Evolutionary conservation across 2,113 vertebrate genomes (phyloP).

Genomic region (Aptenodytes forsteri): DNA sequence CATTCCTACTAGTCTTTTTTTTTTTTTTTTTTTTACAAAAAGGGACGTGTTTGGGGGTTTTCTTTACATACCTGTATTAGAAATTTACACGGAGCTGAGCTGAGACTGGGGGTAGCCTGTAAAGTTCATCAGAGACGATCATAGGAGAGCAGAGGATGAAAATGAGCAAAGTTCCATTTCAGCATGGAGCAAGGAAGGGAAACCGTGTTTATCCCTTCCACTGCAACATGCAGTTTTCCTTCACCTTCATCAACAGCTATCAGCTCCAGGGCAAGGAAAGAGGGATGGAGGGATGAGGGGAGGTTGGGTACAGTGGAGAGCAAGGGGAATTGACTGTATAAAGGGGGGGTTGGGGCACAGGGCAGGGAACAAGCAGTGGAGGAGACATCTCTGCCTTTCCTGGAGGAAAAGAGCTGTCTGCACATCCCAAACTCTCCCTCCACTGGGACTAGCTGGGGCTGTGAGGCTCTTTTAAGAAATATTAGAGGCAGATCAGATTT

Average conservation of each 20-base stretch:
- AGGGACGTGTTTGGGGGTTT: fast-evolving
- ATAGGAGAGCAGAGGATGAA: not conserved
- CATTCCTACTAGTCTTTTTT: not conserved
- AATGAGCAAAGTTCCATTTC: not conserved
- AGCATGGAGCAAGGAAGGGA: not conserved
- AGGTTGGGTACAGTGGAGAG: not conserved
- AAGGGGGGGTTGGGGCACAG: not conserved
- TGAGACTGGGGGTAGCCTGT: not conserved
- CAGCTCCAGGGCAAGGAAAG: not conserved
- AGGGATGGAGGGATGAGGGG: not conserved
- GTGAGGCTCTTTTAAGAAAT: not conserved
- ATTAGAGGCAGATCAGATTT: not conserved
- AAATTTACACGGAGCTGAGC: not conserved
- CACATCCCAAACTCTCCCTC: not conserved
- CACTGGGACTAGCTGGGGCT: not conserved
- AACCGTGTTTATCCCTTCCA: not conserved
- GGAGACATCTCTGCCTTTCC: not conserved
- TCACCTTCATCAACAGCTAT: not conserved
- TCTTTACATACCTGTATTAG: not conserved
- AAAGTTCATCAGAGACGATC: not conserved
- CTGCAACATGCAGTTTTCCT: not conserved
- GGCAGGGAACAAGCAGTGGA: not conserved
- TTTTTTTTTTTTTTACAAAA: not conserved
- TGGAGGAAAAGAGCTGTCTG: not conserved
- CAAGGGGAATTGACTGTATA: not conserved